Conservation (phyloP, 2,113 vertebrate genomes). For the Pitta sordida region DNA sequence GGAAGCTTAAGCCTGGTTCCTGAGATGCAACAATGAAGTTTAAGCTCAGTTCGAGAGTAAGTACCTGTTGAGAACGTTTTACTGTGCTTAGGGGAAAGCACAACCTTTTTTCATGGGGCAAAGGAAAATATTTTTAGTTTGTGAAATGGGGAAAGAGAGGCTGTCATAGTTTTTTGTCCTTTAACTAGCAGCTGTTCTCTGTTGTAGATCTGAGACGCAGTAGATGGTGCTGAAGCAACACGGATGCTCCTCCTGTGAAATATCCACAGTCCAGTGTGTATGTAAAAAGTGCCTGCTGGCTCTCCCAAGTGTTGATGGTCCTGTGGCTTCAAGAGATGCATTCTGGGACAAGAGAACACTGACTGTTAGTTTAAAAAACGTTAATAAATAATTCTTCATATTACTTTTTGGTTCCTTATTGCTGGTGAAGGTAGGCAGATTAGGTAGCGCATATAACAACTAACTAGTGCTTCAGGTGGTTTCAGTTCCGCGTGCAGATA, state of each 20-base stretch:
- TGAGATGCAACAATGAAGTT: background rate
- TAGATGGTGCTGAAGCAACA: conserved; percentile 54
- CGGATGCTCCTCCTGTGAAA: background rate
- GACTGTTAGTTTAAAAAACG: conserved; percentile 14
- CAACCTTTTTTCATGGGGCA: background rate
- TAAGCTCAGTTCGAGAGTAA: background rate
- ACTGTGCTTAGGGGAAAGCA: background rate
- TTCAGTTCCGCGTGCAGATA: background rate
- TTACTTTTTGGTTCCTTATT: background rate
- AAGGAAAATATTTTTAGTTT: background rate
- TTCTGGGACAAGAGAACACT: background rate
- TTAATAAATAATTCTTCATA: conserved; percentile 35
- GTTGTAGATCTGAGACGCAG: conserved; percentile 38
- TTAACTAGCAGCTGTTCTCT: conserved; percentile 48
- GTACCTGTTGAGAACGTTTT: background rate
- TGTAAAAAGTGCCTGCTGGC: background rate
- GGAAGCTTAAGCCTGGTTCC: background rate
- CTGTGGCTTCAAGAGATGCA: conserved; percentile 16
- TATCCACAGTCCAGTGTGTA: background rate
- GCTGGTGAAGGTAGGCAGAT: background rate
- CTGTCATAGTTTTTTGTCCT: background rate
- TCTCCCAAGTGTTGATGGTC: background rate
- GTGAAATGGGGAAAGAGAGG: background rate
- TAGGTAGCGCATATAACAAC: background rate
- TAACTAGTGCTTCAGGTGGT: background rate